A percentile compares a stretch with the other conserved stretches of the same genome.
Evolutionary conservation across 2,797 vertebrate species (phyloP).

Genomic region (Neosalanx taihuensis): DNA sequence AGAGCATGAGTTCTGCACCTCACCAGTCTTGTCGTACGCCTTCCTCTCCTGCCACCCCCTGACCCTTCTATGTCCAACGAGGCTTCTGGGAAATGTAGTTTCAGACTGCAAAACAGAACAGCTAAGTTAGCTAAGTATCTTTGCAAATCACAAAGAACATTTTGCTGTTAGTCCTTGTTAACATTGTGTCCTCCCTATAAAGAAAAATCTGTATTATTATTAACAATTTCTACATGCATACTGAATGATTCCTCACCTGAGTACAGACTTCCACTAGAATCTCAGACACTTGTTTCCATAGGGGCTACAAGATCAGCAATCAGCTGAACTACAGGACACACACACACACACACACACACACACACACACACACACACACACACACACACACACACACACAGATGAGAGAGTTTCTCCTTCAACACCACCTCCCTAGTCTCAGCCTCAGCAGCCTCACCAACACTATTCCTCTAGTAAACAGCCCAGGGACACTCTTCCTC

Average conservation of each 20-base stretch:
- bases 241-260: not conserved
- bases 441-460: slow-evolving; percentile 63
- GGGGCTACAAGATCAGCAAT: not conserved
- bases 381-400: not conserved
- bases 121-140: slow-evolving; percentile 19
- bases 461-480: slow-evolving; percentile 43
- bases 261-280: not conserved
- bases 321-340: not conserved
- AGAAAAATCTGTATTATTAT: not conserved
- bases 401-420: slow-evolving; percentile 8
- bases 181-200: not conserved
- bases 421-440: slow-evolving; percentile 62
- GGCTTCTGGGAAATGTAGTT: slow-evolving; percentile 56
- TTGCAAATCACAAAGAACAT: not conserved
- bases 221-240: not conserved
- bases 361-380: not conserved
- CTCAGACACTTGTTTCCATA: not conserved
- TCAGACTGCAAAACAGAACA: slow-evolving; percentile 45
- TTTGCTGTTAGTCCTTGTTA: not conserved
- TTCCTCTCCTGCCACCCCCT: slow-evolving; percentile 70
- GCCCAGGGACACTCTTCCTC: too few species aligned
- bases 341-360: not conserved
- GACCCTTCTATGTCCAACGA: slow-evolving; percentile 71
- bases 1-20: slow-evolving; percentile 95
- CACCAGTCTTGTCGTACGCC: slow-evolving; percentile 91